Conservation (phyloP, 2,888 invertebrate genomes). For the Heliconius ethilla region DNA sequence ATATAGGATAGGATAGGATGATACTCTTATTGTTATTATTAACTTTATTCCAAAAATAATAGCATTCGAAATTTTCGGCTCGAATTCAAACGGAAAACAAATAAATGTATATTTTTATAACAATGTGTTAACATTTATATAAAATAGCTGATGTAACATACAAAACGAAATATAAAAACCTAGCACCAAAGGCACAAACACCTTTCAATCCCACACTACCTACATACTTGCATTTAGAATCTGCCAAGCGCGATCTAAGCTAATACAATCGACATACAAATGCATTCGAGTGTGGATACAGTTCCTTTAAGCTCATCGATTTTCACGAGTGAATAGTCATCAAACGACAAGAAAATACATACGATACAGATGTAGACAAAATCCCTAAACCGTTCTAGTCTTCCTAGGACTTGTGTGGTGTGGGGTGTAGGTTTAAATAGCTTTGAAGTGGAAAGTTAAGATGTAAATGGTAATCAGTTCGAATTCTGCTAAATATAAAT, state of each 20-base stretch:
- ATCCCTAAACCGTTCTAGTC: constrained; percentile 21
- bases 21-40: too few relatives aligned
- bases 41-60: too few relatives aligned
- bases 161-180: background rate
- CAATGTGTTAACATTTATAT: background rate
- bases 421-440: background rate
- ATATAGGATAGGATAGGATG: too few relatives aligned
- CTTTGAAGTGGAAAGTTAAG: background rate
- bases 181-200: background rate
- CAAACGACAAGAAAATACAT: constrained; percentile 37
- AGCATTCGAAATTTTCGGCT: too few relatives aligned
- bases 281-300: constrained; percentile 32
- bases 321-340: constrained; percentile 41
- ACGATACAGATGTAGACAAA: constrained; percentile 22
- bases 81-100: too few relatives aligned
- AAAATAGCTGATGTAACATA: background rate
- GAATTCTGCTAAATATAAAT: too few relatives aligned
- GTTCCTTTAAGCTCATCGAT: constrained; percentile 35
- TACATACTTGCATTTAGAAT: background rate
- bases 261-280: constrained; percentile 27
- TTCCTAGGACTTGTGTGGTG: constrained; percentile 13
- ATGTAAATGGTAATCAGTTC: background rate
- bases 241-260: constrained; percentile 9
- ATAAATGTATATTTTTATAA: too few relatives aligned
- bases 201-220: background rate